Evolutionary conservation across 2,113 vertebrate genomes (phyloP), one percentile per base, ranked within the genome.

Genomic region (Dasyprocta punctata): DNA sequence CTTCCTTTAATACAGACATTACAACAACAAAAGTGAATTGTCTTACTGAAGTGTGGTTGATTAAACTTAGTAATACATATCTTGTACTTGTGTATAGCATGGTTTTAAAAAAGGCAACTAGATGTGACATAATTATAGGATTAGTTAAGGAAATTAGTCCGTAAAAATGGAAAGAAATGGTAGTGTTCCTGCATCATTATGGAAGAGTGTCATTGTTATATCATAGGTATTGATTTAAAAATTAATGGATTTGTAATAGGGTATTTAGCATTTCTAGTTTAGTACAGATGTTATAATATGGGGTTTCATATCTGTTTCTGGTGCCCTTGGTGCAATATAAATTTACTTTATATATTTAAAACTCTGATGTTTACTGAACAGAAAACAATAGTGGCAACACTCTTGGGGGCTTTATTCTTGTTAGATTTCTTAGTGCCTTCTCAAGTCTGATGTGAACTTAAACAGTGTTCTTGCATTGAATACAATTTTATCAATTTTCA

Each of bases 371-470:
- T 97, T 95, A 90, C 75, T 61, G 26, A 94, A 83, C 88, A 94
- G 95, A 83, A 78, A 98, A 94, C 95, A 96, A 13, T 88, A 95
- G 98, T 89, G 98, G 97, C 98, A 98, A 80, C 58, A 54, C 73
- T 86, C 85, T 13, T 6, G 1, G 30, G 20, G 61, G 60, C 44
- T 95, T 96, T 77, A 78, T 75, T n/a, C 78, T 95, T 77, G 58
- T 87, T 4, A 71, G 19, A 14, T 54, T 14, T 77, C 81, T 92
- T 61, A 1, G 44, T 94, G 94, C 94, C 75, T 98, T 97, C 71
- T 95, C 44, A 81, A 41, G 95, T 94, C 67, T 90, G 63, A 14
- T 3, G 26, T 87, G 71, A 95, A 80, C 22, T 52, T 5, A 52
- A 97, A 73, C 3, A 86, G 61, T 77, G 56, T 87, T 49, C 38